Evolutionary conservation across 1,140 invertebrate genomes (phyloP).

Genomic region (Ctenoplectra terminalis): DNA sequence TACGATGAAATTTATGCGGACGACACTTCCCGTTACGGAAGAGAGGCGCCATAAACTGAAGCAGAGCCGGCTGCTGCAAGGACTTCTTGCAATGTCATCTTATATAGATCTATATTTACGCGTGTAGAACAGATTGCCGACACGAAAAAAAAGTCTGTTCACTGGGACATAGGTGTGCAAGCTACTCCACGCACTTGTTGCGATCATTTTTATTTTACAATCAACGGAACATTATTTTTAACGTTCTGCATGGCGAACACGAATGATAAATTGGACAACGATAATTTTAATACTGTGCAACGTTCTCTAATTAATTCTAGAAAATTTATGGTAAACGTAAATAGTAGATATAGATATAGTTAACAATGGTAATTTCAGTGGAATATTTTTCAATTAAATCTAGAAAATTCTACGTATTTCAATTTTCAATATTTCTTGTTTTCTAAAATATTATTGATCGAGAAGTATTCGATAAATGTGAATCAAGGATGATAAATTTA

Average conservation of each 20-base stretch:
- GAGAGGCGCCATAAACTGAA: constrained; percentile 53
- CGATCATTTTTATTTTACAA: not conserved
- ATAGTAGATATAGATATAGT: too few relatives aligned
- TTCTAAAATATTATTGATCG: too few relatives aligned
- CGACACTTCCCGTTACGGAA: constrained; percentile 62
- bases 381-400: too few relatives aligned
- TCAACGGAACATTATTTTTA: too few relatives aligned
- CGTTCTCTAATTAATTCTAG: too few relatives aligned
- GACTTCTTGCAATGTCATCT: constrained; percentile 31
- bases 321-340: too few relatives aligned
- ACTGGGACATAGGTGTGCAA: not conserved
- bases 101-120: constrained; percentile 40
- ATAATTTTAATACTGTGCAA: too few relatives aligned
- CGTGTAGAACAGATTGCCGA: constrained; percentile 9
- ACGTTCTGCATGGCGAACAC: not conserved
- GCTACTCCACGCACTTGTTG: not conserved
- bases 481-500: not conserved
- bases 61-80: constrained; percentile 40
- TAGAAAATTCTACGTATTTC: too few relatives aligned
- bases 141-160: constrained; percentile 1
- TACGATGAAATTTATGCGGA: constrained; percentile 65
- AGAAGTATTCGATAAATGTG: too few relatives aligned
- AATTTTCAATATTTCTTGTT: too few relatives aligned
- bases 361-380: too few relatives aligned
- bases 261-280: not conserved